Base-by-base conservation (phyloP, 1,140 invertebrate species). In the Rhyzopertha dominica region DNA sequence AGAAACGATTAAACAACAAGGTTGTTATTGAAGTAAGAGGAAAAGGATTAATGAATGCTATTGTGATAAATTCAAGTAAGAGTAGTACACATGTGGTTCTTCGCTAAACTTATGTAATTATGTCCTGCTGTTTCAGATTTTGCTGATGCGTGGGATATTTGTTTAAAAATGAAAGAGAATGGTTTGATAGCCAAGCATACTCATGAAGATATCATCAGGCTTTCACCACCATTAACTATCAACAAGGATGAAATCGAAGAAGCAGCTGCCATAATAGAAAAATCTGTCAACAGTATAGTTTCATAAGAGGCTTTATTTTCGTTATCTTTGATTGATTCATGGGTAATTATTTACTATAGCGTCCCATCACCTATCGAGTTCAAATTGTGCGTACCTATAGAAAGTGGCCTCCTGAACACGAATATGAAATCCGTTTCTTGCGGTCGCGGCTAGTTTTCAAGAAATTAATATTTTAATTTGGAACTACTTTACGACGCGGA, bases 141-240 rank as follows among this genome's bases (percentile, higher is more conserved):
- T 37, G 61, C 50, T 5, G 45, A 62, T 22, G 65, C 95, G 0
- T 93, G 89, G 84, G 77, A 97, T 13, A 78, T 99, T 1, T 96
- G 92, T 59, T 48, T 95, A n/a, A 78, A 80, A 59, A 63, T 99
- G 31, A 84, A 84, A 58, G 87, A 96, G 31, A 83, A 85, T 31
- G 95, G 97, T 3, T 66, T 99, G 0, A 70, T 99, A 26, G 89
- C 95, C 0, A 99, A 99, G 71, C 91, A 94, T 1, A 98, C 96
- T 0, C 95, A 98, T 62, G 61, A 63, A 22, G 88, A 86, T 2
- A 94, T 93, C 42, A 95, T 99, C 45, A 77, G 96, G 53, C 82
- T 99, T 56, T 88, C 95, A 1, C 96, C 96, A 5, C 95, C 96
- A 0, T 74, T 99, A 1, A 75, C 86, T 32, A 97, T 99, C 42